Evolutionary conservation across 2,113 vertebrate genomes (phyloP).

Genomic region (Chrysemys picta): DNA sequence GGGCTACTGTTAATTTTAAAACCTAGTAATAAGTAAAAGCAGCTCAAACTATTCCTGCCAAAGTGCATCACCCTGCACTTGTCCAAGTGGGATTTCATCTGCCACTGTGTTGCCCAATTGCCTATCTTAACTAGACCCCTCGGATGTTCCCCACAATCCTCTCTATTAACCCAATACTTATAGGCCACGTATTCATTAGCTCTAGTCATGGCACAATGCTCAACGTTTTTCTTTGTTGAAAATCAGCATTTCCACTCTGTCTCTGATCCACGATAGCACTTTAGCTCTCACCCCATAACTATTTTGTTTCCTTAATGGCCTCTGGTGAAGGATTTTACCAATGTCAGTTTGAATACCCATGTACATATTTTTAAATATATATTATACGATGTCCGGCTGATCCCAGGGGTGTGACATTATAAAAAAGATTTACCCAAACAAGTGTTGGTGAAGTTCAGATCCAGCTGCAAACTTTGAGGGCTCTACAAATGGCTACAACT

Average conservation of each 20-base stretch:
- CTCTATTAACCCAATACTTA: background rate
- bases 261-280: background rate
- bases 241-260: background rate
- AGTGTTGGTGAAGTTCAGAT: background rate
- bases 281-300: background rate
- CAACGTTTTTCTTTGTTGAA: background rate
- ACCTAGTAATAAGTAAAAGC: background rate
- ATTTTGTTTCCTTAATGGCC: background rate
- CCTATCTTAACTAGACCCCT: fast-evolving
- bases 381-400: constrained; percentile 25
- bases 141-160: background rate
- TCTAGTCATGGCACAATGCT: background rate
- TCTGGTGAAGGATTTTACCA: background rate
- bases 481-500: background rate
- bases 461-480: background rate
- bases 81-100: background rate
- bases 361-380: constrained; percentile 23
- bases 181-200: background rate
- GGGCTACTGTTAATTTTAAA: background rate
- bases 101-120: background rate
- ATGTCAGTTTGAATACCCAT: background rate
- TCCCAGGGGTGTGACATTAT: background rate
- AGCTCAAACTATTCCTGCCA: background rate
- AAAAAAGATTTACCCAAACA: constrained; percentile 1
- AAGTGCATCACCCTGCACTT: background rate